Base-by-base conservation (phyloP, 2,888 invertebrate species). In the Troides oblongomaculatus region DNA sequence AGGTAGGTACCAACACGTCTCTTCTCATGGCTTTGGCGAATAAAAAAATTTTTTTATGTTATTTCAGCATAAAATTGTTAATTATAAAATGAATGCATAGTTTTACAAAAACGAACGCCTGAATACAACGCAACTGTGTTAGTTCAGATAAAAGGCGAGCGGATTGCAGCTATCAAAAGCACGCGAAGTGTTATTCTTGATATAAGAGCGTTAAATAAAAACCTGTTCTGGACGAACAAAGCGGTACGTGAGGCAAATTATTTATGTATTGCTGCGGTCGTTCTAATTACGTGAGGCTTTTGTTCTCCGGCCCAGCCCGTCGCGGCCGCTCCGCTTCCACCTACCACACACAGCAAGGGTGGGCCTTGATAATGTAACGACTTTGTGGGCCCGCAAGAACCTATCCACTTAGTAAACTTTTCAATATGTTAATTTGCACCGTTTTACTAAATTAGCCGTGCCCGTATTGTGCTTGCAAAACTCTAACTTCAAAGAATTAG, bases 231-330 rank as follows among this genome's bases (percentile, higher is more conserved):
- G 73, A 73, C 74, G 87, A 89, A 90, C 90, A 92, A 92, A 91
- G 89, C 83, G 86, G 85, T 86, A 91, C 91, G 90, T 91, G 91
- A 86, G 87, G 88, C 88, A 91, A 92, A 92, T 92, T 91, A 91
- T 90, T 91, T 90, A 92, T 92, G 91, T 91, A 91, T 92, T 87
- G 88, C 90, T 82, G 85, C 84, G 90, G 90, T 85, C 87, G 89
- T 83, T 89, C 90, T 92, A 91, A 92, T 92, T 91, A 92, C 89
- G 86, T 84, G 82, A 85, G 87, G 84, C 91, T 89, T 91, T 92
- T 92, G 92, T 92, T 92, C 86, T 83, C 84, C 81, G 78, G 83
- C 83, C 86, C 81, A 79, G 79, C 79, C 79, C 78, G 78, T 74
- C 80, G 75, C 75, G 74, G 76, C 75, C 77, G 77, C 77, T 79